A percentile compares a stretch with the other conserved stretches of the same genome.
Conservation (phyloP, 2,797 vertebrate species). For the Linurgus olivaceus region DNA sequence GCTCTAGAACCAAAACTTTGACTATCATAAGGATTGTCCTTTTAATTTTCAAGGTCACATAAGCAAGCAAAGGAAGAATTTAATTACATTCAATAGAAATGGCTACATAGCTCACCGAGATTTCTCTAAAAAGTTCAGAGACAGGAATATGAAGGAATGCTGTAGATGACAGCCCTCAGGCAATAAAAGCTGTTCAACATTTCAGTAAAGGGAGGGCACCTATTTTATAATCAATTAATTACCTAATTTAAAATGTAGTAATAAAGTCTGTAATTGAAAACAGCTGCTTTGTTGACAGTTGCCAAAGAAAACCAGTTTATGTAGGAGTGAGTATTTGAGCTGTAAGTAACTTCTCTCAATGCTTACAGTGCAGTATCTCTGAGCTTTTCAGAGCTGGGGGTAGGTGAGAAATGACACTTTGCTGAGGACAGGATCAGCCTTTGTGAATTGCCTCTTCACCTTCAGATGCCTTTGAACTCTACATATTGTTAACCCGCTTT, state of each 20-base stretch:
- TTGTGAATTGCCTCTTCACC: not conserved
- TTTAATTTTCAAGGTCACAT: not conserved
- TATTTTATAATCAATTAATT: not conserved
- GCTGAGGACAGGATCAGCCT: not conserved
- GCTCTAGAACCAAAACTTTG: not conserved
- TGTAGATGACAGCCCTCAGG: not conserved
- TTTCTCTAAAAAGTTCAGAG: not conserved
- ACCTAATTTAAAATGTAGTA: not conserved
- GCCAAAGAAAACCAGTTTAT: not conserved
- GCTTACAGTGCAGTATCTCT: not conserved
- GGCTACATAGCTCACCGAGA: not conserved
- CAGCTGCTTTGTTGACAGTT: not conserved
- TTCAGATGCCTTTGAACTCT: not conserved
- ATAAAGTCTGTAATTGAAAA: not conserved
- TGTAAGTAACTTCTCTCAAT: not conserved
- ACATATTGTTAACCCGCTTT: not conserved
- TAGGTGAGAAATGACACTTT: not conserved
- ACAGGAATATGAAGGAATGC: not conserved
- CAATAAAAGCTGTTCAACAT: not conserved
- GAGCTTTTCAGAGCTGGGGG: not conserved
- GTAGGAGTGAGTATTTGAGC: not conserved
- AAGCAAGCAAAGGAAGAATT: not conserved
- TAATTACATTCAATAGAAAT: not conserved
- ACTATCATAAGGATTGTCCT: not conserved
- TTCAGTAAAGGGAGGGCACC: not conserved